Conservation (phyloP, 2,797 vertebrate genomes). For the Kryptolebias ocellatus region DNA sequence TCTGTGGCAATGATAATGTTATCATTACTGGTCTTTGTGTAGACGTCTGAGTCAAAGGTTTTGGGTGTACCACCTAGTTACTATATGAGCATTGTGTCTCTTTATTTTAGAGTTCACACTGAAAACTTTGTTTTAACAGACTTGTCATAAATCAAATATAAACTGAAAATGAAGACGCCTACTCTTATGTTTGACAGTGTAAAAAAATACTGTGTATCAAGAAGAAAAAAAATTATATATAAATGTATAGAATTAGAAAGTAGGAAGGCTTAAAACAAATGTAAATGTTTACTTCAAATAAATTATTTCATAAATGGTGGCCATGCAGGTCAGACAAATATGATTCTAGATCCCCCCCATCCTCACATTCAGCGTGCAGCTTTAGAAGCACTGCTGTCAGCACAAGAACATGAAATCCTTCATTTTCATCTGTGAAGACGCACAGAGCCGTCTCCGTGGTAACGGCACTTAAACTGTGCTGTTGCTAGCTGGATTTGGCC, state of each 20-base stretch:
- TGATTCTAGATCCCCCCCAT: constrained; percentile 11
- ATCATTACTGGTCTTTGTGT: constrained; percentile 16
- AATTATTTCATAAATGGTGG: too few species aligned
- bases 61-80: neutral
- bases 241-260: too few species aligned
- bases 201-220: neutral
- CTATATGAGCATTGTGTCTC: neutral
- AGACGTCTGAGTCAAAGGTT: neutral
- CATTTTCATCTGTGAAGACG: constrained; percentile 36
- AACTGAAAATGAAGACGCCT: too few species aligned
- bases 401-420: constrained; percentile 36
- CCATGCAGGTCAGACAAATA: neutral
- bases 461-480: constrained; percentile 48
- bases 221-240: neutral
- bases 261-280: too few species aligned
- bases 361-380: constrained; percentile 5
- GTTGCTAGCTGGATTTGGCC: constrained; percentile 43
- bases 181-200: too few species aligned
- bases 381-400: constrained; percentile 26
- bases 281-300: too few species aligned
- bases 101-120: neutral
- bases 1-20: constrained; percentile 16
- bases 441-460: constrained; percentile 33
- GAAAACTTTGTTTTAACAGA: neutral
- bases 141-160: neutral